A percentile compares a stretch with the other conserved stretches of the same genome.
phyloP scores from a whole-genome alignment of 2,888 invertebrate species.

The Hypselothyrea guttata region DNA sequence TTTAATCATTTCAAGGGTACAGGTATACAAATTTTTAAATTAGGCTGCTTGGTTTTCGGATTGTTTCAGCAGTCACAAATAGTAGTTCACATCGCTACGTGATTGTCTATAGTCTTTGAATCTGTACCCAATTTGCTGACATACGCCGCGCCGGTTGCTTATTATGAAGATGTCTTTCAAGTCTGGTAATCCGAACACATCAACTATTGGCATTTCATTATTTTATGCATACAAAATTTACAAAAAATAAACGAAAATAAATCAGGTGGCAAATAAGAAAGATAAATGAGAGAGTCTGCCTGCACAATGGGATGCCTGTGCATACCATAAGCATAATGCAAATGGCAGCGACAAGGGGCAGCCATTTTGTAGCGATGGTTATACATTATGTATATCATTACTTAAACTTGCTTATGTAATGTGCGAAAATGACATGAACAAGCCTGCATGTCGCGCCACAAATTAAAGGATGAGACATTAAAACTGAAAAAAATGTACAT shows the following conservation, averaged over 20 bases:
- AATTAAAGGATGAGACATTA: slow-evolving; percentile 63
- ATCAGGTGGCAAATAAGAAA: background rate
- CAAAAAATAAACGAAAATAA: slow-evolving; percentile 10
- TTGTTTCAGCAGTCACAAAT: too few relatives aligned
- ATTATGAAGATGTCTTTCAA: too few relatives aligned
- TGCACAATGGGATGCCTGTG: slow-evolving; percentile 29
- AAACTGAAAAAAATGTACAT: slow-evolving; percentile 32
- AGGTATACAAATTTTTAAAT: too few relatives aligned
- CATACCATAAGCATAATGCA: slow-evolving; percentile 58
- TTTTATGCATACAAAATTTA: too few relatives aligned
- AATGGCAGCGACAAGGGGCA: slow-evolving; percentile 40
- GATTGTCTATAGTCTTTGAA: too few relatives aligned
- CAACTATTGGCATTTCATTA: too few relatives aligned
- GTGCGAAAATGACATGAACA: slow-evolving; percentile 48
- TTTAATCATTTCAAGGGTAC: too few relatives aligned
- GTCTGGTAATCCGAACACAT: too few relatives aligned
- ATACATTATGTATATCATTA: slow-evolving; percentile 61
- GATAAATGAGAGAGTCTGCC: background rate
- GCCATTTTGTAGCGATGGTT: slow-evolving; percentile 49
- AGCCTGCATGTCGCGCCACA: background rate
- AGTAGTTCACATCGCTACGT: too few relatives aligned
- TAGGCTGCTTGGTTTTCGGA: too few relatives aligned
- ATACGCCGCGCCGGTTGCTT: too few relatives aligned
- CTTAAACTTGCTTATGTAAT: slow-evolving; percentile 70
- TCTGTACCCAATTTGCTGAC: too few relatives aligned